phyloP scores from a whole-genome alignment of 2,113 vertebrate species.

The Martes martes region DNA sequence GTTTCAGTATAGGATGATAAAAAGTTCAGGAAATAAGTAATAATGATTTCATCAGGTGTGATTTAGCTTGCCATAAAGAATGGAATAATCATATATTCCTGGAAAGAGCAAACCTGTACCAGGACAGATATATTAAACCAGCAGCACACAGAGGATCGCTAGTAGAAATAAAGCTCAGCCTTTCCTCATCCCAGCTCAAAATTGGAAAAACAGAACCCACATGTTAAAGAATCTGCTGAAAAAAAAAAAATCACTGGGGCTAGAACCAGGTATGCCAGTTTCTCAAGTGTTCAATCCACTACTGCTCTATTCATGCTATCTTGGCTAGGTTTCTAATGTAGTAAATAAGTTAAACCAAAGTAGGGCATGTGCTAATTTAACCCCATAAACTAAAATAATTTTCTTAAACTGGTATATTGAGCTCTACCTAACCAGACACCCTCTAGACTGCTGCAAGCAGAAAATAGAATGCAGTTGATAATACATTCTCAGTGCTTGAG shows the following conservation, averaged over 20 bases:
- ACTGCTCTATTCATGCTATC: too few species aligned
- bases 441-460: background rate
- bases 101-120: background rate
- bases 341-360: background rate
- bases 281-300: background rate
- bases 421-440: background rate
- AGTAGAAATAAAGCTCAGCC: background rate
- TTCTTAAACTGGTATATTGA: background rate
- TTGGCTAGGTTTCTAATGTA: background rate
- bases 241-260: background rate
- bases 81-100: background rate
- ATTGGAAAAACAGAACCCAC: background rate
- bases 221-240: background rate
- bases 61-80: background rate
- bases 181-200: background rate
- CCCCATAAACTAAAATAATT: background rate
- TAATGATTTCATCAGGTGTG: background rate
- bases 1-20: background rate
- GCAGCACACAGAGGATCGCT: background rate
- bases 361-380: background rate
- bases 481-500: background rate
- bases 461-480: background rate
- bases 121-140: background rate
- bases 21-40: background rate
- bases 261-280: background rate